Evolutionary conservation across 2,888 invertebrate species (phyloP).

Genomic region (Choristoneura rosaceana): DNA sequence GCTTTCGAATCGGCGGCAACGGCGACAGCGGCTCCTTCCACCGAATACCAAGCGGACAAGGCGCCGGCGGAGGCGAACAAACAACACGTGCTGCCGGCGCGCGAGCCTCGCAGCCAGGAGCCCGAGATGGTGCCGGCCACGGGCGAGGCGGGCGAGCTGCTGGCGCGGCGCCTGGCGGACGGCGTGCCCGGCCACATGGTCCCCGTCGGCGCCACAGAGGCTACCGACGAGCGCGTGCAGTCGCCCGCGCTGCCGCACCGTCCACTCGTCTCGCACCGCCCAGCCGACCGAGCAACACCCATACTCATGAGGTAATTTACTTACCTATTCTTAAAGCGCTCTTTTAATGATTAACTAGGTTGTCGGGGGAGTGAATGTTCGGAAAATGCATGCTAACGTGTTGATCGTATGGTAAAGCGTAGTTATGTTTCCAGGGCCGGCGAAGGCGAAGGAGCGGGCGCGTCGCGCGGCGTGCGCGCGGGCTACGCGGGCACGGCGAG

Average conservation of each 20-base stretch:
- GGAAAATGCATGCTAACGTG: too few relatives aligned
- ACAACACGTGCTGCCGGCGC: constrained; percentile 41
- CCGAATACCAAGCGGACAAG: constrained; percentile 43
- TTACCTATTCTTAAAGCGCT: too few relatives aligned
- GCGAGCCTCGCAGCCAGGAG: constrained; percentile 43
- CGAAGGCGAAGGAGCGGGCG: constrained; percentile 52
- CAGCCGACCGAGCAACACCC: constrained; percentile 71
- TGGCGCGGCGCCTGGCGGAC: constrained; percentile 42
- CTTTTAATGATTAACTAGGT: too few relatives aligned
- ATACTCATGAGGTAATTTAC: constrained; percentile 66
- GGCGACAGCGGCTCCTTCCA: constrained; percentile 45
- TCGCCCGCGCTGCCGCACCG: constrained; percentile 80
- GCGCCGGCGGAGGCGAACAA: constrained; percentile 47
- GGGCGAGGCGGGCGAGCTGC: constrained; percentile 45
- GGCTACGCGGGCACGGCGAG: constrained; percentile 70
- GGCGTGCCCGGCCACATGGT: constrained; percentile 53
- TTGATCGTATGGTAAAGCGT: not conserved
- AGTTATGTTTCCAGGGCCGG: constrained; percentile 47
- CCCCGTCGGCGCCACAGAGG: constrained; percentile 75
- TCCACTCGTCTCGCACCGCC: constrained; percentile 65
- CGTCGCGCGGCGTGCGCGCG: constrained; percentile 51
- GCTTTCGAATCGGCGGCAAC: constrained; percentile 68
- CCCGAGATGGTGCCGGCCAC: constrained; percentile 46
- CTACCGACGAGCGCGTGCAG: constrained; percentile 75
- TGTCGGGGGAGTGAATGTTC: too few relatives aligned